Percentiles rank a stretch among this genome's conserved stretches.
Evolutionary conservation across 2,888 invertebrate species (phyloP).

Genomic region (Megamerina dolium): DNA sequence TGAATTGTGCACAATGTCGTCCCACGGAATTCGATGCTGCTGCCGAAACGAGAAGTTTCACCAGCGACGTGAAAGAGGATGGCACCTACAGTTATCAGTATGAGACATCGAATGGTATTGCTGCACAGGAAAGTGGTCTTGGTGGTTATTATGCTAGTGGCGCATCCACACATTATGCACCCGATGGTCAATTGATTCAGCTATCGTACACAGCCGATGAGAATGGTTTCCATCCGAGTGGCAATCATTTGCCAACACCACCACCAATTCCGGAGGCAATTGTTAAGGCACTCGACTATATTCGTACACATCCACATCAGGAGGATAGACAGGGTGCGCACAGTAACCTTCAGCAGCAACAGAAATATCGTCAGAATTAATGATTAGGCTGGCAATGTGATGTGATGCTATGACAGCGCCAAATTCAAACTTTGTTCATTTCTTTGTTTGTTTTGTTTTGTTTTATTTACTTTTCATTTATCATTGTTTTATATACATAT

Average conservation of each 20-base stretch:
- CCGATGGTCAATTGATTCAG: slow-evolving; percentile 50
- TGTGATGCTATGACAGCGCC: neutral
- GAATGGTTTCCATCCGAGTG: slow-evolving; percentile 54
- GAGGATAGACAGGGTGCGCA: slow-evolving; percentile 2
- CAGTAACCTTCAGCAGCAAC: slow-evolving; percentile 4
- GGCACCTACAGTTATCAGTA: slow-evolving; percentile 49
- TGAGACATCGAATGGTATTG: slow-evolving; percentile 59
- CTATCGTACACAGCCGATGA: slow-evolving; percentile 55
- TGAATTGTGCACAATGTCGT: slow-evolving; percentile 31
- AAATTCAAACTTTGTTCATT: neutral
- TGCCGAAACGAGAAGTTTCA: slow-evolving; percentile 45
- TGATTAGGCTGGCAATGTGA: neutral
- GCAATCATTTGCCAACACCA: slow-evolving; percentile 46
- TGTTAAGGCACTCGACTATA: slow-evolving; percentile 40
- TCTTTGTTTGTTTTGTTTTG: neutral
- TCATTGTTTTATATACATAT: neutral
- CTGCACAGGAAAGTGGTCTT: slow-evolving; percentile 53
- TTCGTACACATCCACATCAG: slow-evolving; percentile 40
- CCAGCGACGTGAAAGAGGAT: slow-evolving; percentile 46
- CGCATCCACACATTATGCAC: slow-evolving; percentile 52
- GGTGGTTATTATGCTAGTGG: slow-evolving; percentile 55
- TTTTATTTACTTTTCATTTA: slow-evolving; percentile 1
- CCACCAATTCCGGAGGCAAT: slow-evolving; percentile 44
- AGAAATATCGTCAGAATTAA: slow-evolving; percentile 3
- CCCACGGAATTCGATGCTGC: slow-evolving; percentile 37